Evolutionary conservation across 1,140 invertebrate species (phyloP).

Genomic region (Macrotrachela quadricornifera): DNA sequence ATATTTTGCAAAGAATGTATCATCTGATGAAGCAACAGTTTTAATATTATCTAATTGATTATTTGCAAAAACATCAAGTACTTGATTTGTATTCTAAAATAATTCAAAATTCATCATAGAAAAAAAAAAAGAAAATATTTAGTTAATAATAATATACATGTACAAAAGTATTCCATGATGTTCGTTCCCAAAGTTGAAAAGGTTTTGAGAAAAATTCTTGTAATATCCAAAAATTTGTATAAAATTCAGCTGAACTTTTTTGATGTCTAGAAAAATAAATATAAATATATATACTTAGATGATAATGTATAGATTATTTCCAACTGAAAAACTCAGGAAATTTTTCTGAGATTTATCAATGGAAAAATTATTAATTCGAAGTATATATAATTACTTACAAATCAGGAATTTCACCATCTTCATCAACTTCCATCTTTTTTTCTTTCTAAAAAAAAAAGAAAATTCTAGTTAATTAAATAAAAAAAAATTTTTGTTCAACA

Average conservation of each 20-base stretch:
- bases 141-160: conserved; percentile 38
- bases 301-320: too few species aligned
- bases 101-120: conserved; percentile 12
- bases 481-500: neutral
- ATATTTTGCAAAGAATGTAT: conserved; percentile 79
- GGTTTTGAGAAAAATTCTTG: conserved; percentile 90
- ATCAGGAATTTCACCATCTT: conserved; percentile 33
- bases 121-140: neutral
- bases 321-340: neutral
- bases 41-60: conserved; percentile 57
- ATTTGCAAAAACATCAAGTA: conserved; percentile 63
- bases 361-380: too few species aligned
- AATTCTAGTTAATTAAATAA: neutral
- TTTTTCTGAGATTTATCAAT: neutral
- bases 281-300: neutral
- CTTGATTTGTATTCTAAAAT: conserved; percentile 55
- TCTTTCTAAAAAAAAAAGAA: conserved; percentile 38
- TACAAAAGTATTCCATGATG: conserved; percentile 74
- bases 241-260: conserved; percentile 23
- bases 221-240: conserved; percentile 86
- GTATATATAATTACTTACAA: conserved; percentile 8
- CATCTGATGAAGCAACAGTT: conserved; percentile 19
- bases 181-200: conserved; percentile 68
- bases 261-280: neutral
- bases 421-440: conserved; percentile 32